Evolutionary conservation across 1,140 invertebrate genomes (phyloP).

Genomic region (Dendroctonus valens): DNA sequence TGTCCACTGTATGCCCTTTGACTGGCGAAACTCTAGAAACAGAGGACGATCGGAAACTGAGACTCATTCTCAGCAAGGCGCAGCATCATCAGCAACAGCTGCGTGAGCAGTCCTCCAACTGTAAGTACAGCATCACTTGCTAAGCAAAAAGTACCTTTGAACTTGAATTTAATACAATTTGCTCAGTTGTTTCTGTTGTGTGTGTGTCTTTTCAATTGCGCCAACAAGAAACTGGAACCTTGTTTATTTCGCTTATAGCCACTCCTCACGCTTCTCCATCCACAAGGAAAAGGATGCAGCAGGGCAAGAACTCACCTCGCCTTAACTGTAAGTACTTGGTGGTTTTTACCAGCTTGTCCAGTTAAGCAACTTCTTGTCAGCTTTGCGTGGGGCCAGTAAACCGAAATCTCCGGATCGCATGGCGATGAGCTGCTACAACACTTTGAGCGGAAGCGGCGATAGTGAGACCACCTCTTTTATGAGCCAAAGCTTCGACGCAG

Average conservation of each 20-base stretch:
- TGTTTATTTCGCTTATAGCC: conserved; percentile 28
- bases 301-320: conserved; percentile 57
- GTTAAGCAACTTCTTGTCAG: conserved; percentile 39
- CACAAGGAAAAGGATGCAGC: conserved; percentile 43
- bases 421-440: conserved; percentile 63
- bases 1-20: conserved; percentile 73
- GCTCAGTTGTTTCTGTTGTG: no score
- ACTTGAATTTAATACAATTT: no score
- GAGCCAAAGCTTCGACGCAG: conserved; percentile 63
- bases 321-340: conserved; percentile 58
- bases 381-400: conserved; percentile 51
- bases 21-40: conserved; percentile 73
- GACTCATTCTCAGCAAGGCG: conserved; percentile 83
- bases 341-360: neutral
- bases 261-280: conserved; percentile 43
- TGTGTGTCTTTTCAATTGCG: no score
- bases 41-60: conserved; percentile 81
- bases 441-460: conserved; percentile 43
- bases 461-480: conserved; percentile 53
- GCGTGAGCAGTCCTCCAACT: conserved; percentile 55
- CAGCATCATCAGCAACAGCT: conserved; percentile 85
- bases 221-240: neutral
- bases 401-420: conserved; percentile 70
- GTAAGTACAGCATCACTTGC: neutral
- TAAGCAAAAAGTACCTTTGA: no score